phyloP scores from a whole-genome alignment of 2,888 invertebrate species.

The Pocota personata region DNA sequence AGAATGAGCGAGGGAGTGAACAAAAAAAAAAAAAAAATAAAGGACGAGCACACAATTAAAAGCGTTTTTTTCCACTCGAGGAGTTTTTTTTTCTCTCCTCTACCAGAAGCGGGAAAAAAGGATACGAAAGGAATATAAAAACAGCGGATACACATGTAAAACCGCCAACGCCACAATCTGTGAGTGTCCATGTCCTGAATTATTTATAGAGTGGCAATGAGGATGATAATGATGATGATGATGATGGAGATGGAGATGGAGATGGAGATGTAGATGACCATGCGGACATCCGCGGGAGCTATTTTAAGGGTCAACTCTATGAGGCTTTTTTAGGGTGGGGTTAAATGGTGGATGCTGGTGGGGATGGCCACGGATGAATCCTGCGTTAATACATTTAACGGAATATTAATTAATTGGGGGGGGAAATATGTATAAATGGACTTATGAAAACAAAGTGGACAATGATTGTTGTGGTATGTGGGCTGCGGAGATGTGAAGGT shows the following conservation, averaged over 20 bases:
- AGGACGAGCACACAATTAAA: conserved; percentile 71
- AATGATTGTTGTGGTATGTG: conserved; percentile 39
- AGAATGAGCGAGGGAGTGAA: background rate
- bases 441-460: conserved; percentile 65
- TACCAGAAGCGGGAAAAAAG: conserved; percentile 31
- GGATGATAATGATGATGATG: conserved; percentile 21
- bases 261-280: conserved; percentile 51
- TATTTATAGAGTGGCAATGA: conserved; percentile 72
- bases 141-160: conserved; percentile 65
- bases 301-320: conserved; percentile 59
- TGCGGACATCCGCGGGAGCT: conserved; percentile 50
- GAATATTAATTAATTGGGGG: conserved; percentile 65
- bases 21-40: conserved; percentile 34
- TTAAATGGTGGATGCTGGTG: conserved; percentile 9
- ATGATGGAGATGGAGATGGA: conserved; percentile 11
- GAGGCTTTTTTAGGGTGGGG: background rate
- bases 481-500: conserved; percentile 36
- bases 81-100: background rate
- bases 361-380: conserved; percentile 25
- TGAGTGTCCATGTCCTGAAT: conserved; percentile 70
- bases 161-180: conserved; percentile 69
- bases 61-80: conserved; percentile 64
- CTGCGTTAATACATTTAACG: conserved; percentile 61
- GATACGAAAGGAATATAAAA: conserved; percentile 30
- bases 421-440: conserved; percentile 57